Conservation (phyloP, 2,797 vertebrate species). For the Sebastes cheni region DNA sequence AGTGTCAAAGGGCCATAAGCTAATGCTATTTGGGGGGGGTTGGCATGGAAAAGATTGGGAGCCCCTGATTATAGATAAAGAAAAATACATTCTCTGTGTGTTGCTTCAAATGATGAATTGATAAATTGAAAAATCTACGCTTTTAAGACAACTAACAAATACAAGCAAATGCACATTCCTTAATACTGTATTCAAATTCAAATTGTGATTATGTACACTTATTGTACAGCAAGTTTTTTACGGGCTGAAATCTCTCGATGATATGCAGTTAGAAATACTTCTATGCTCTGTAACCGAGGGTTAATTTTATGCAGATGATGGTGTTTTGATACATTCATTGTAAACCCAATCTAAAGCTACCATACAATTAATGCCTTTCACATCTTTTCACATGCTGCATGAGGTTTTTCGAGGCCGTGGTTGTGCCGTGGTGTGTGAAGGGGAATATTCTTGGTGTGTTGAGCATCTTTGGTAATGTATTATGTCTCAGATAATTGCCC, state of each 20-base stretch:
- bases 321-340: not conserved
- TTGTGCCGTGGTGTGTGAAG: conserved; percentile 28
- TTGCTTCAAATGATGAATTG: not conserved
- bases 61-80: no score
- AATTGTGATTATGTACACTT: not conserved
- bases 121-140: not conserved
- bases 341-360: conserved; percentile 15
- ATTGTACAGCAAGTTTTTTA: not conserved
- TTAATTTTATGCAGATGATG: not conserved
- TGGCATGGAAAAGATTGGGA: no score
- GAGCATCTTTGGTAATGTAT: conserved; percentile 70
- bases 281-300: not conserved
- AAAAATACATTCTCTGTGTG: not conserved
- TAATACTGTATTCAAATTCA: not conserved
- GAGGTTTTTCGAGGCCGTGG: not conserved
- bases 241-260: not conserved
- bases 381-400: conserved; percentile 4
- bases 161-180: not conserved
- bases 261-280: not conserved
- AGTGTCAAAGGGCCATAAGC: no score
- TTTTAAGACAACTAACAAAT: not conserved
- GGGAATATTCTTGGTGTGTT: conserved; percentile 44
- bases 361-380: not conserved
- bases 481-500: conserved; percentile 81
- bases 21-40: no score